Conservation (phyloP, 2,113 vertebrate species). For the Connochaetes taurinus region DNA sequence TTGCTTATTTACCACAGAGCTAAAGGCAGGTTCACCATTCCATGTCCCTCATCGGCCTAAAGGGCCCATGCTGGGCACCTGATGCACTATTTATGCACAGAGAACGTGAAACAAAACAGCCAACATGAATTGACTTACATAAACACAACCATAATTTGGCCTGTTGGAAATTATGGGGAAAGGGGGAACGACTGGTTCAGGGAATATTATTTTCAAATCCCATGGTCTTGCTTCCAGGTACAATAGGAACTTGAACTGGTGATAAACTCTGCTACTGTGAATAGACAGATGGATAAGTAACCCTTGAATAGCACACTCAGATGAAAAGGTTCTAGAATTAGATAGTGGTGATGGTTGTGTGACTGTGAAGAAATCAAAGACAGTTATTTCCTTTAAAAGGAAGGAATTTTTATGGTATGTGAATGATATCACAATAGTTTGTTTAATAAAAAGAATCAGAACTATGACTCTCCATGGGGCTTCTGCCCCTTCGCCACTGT, state of each 20-base stretch:
- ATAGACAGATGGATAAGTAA: background rate
- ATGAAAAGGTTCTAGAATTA: conserved; percentile 9
- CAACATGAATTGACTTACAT: background rate
- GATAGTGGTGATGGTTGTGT: background rate
- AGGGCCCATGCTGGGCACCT: background rate
- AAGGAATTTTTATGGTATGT: background rate
- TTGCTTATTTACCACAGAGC: background rate
- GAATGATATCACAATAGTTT: background rate
- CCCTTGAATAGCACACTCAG: background rate
- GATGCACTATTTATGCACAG: background rate
- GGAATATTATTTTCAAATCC: background rate
- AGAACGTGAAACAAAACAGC: background rate
- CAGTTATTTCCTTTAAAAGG: background rate
- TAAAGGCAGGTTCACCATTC: background rate
- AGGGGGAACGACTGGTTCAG: background rate
- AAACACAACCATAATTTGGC: background rate
- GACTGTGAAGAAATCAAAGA: background rate
- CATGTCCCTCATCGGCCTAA: background rate
- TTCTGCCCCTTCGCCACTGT: background rate
- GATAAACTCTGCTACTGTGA: background rate
- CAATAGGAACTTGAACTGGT: background rate
- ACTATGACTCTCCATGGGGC: background rate
- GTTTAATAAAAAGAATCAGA: background rate
- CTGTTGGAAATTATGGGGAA: background rate
- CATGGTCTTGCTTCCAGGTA: conserved; percentile 4